phyloP scores from a whole-genome alignment of 2,797 vertebrate genomes.

The Pampus argenteus region DNA sequence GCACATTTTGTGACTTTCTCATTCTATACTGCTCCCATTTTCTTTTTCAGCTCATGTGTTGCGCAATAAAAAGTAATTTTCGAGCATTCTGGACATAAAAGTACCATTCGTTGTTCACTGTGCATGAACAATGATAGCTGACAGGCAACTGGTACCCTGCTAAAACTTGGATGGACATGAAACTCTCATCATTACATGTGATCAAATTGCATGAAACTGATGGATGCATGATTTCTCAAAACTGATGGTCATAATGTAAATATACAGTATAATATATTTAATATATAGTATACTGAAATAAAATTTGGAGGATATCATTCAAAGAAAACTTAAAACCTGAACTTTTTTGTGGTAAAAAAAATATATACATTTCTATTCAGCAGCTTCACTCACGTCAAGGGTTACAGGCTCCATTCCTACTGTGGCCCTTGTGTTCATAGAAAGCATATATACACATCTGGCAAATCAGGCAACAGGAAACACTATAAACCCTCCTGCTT shows the following conservation, averaged over 20 bases:
- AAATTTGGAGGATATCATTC: not conserved
- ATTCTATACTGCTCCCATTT: not conserved
- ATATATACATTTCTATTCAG: not conserved
- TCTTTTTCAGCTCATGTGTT: not conserved
- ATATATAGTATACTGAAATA: too few relatives aligned
- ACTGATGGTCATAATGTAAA: not conserved
- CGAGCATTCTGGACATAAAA: not conserved
- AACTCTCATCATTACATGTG: not conserved
- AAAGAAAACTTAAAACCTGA: not conserved
- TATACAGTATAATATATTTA: conserved; percentile 1
- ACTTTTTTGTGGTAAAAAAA: not conserved
- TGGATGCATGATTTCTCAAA: not conserved
- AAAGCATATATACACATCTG: conserved; percentile 30
- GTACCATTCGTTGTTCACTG: conserved; percentile 6
- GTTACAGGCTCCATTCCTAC: conserved; percentile 10
- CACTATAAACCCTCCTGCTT: conserved; percentile 46
- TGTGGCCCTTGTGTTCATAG: conserved; percentile 23
- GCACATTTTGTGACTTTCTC: conserved; percentile 1
- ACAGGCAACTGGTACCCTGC: not conserved
- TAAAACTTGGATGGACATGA: conserved; percentile 1
- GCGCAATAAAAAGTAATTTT: conserved; percentile 11
- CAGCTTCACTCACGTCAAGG: conserved; percentile 6
- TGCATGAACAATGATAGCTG: not conserved
- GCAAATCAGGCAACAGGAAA: conserved; percentile 49
- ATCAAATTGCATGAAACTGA: not conserved